Conservation (phyloP, 2,797 vertebrate genomes). For the Phrynocephalus forsythii region DNA sequence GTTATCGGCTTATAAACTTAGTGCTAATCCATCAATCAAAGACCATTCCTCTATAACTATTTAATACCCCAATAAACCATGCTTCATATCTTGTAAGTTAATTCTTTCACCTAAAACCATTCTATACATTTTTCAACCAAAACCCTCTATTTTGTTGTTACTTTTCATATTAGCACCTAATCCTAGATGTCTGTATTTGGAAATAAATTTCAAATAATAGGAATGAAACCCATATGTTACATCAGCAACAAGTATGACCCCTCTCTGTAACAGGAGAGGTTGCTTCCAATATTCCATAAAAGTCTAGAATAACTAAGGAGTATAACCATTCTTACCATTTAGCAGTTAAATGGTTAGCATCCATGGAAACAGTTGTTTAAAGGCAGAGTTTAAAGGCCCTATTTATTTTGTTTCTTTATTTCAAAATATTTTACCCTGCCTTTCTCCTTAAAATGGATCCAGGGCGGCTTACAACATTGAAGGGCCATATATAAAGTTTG, state of each 20-base stretch:
- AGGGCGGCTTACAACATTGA: too few relatives aligned
- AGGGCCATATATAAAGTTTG: too few relatives aligned
- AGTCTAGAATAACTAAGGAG: background rate
- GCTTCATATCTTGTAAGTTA: background rate
- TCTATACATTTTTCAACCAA: background rate
- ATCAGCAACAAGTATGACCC: background rate
- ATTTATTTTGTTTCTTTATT: too few relatives aligned
- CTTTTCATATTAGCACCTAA: background rate
- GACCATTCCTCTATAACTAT: constrained; percentile 1
- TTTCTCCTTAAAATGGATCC: too few relatives aligned
- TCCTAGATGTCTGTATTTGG: background rate
- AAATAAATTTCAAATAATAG: background rate
- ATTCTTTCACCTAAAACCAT: background rate
- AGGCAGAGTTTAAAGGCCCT: background rate
- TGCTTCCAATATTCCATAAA: background rate
- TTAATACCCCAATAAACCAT: constrained; percentile 2
- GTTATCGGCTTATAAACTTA: constrained; percentile 29
- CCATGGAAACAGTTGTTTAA: background rate
- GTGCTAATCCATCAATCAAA: background rate
- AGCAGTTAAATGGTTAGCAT: background rate
- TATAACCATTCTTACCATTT: too few relatives aligned
- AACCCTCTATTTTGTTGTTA: background rate
- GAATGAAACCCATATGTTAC: background rate
- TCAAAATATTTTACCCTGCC: too few relatives aligned
- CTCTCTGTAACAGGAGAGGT: background rate